Evolutionary conservation across 1,140 invertebrate genomes (phyloP).

Genomic region (Lordiphosa clarofinis): DNA sequence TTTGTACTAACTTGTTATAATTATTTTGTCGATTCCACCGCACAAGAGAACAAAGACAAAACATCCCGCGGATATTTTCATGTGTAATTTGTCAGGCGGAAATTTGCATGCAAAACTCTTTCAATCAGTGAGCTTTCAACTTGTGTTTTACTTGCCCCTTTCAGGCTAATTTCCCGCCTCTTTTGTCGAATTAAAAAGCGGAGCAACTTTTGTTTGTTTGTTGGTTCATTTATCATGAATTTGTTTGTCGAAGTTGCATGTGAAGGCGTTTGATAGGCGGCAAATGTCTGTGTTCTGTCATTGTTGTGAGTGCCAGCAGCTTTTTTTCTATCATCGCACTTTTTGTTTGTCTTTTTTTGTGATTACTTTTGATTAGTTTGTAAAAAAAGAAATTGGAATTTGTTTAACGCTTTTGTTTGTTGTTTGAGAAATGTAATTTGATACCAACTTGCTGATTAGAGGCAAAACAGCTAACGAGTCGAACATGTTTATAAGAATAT

Average conservation of each 20-base stretch:
- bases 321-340: conserved; percentile 6
- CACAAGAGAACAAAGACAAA: not conserved
- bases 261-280: conserved; percentile 57
- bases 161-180: conserved; percentile 64
- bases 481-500: too few relatives aligned
- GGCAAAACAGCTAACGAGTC: conserved; percentile 41
- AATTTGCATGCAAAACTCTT: conserved; percentile 47
- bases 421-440: conserved; percentile 70
- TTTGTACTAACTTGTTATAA: conserved; percentile 50
- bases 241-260: conserved; percentile 69
- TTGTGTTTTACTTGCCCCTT: conserved; percentile 66
- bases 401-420: conserved; percentile 53
- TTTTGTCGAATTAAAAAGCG: conserved; percentile 71
- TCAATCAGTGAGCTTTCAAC: conserved; percentile 50
- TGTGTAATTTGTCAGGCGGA: conserved; percentile 16
- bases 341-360: conserved; percentile 71
- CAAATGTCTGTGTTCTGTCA: conserved; percentile 33
- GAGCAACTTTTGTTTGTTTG: conserved; percentile 43
- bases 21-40: conserved; percentile 47
- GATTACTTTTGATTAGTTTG: conserved; percentile 77
- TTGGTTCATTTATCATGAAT: conserved; percentile 77
- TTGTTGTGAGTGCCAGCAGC: conserved; percentile 57
- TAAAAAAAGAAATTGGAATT: conserved; percentile 75
- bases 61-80: not conserved
- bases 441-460: conserved; percentile 60